A percentile compares a stretch with the other conserved stretches of the same genome.
Conservation (phyloP, 2,797 vertebrate species). For the Takifugu ocellatus region DNA sequence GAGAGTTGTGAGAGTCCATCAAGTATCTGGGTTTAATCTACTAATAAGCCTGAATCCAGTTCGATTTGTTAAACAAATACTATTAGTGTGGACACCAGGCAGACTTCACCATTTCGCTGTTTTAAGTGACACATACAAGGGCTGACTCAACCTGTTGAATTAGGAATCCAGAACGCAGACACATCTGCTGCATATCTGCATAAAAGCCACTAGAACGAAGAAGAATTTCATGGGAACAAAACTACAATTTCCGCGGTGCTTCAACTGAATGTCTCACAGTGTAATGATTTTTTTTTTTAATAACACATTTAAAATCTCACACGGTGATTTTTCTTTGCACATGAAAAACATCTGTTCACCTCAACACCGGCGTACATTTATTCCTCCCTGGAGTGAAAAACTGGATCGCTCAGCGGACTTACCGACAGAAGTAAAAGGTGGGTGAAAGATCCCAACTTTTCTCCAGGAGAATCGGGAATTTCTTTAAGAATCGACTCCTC, state of each 20-base stretch:
- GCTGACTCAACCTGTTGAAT: constrained; percentile 62
- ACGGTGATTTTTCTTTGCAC: neutral
- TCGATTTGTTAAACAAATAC: neutral
- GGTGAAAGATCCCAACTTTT: constrained; percentile 33
- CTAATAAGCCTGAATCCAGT: neutral
- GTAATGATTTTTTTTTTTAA: no score
- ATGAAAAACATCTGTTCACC: neutral
- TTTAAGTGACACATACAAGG: neutral
- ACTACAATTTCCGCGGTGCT: no score
- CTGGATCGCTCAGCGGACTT: constrained; percentile 17
- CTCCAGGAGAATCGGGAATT: constrained; percentile 20
- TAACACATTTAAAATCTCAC: no score
- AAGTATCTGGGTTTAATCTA: neutral
- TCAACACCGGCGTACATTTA: no score
- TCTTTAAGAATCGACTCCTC: constrained; percentile 14
- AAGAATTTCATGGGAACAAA: no score
- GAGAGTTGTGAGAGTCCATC: neutral
- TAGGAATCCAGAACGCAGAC: constrained; percentile 6
- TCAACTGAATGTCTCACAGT: no score
- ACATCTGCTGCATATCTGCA: constrained; percentile 2
- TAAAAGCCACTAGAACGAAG: no score
- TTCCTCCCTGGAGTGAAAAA: neutral
- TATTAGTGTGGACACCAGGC: neutral
- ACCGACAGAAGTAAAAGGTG: constrained; percentile 32
- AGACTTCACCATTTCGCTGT: neutral